These are phyloP conservation scores for Macrotus californicus DNA, from an alignment of 2,113 vertebrate genomes.

Conservation along the genomic window DNA sequence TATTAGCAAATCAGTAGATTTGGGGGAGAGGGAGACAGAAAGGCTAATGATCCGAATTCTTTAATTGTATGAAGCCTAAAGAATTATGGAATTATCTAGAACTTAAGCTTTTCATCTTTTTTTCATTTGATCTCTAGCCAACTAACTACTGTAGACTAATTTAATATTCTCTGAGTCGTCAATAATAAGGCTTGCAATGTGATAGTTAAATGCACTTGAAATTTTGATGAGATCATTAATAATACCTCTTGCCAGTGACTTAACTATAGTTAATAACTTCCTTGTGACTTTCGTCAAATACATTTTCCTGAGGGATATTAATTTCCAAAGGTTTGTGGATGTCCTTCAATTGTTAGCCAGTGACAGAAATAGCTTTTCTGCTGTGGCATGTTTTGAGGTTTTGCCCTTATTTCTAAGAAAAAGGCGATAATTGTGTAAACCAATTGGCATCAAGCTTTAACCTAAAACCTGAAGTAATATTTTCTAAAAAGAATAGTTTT, in stretches of 20 bases:
- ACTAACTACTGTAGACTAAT: slow-evolving; percentile 74
- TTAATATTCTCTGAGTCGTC: slow-evolving; percentile 76
- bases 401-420: slow-evolving; percentile 78
- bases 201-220: slow-evolving; percentile 77
- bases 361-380: slow-evolving; percentile 74
- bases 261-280: slow-evolving; percentile 79
- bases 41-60: slow-evolving; percentile 56
- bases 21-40: slow-evolving; percentile 47
- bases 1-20: slow-evolving; percentile 19
- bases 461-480: slow-evolving; percentile 68
- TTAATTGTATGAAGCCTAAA: slow-evolving; percentile 68
- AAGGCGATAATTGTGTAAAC: slow-evolving; percentile 78
- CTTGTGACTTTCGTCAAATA: slow-evolving; percentile 79
- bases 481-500: slow-evolving; percentile 74
- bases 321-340: slow-evolving; percentile 76
- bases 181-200: slow-evolving; percentile 75
- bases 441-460: slow-evolving; percentile 71
- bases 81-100: slow-evolving; percentile 74
- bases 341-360: slow-evolving; percentile 75
- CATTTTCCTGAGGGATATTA: slow-evolving; percentile 62
- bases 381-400: slow-evolving; percentile 76
- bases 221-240: slow-evolving; percentile 81
- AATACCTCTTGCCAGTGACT: slow-evolving; percentile 80
- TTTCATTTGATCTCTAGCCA: slow-evolving; percentile 77
- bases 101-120: slow-evolving; percentile 75